Evolutionary conservation across 2,797 vertebrate genomes (phyloP).

Genomic region (Caiman crocodilus): DNA sequence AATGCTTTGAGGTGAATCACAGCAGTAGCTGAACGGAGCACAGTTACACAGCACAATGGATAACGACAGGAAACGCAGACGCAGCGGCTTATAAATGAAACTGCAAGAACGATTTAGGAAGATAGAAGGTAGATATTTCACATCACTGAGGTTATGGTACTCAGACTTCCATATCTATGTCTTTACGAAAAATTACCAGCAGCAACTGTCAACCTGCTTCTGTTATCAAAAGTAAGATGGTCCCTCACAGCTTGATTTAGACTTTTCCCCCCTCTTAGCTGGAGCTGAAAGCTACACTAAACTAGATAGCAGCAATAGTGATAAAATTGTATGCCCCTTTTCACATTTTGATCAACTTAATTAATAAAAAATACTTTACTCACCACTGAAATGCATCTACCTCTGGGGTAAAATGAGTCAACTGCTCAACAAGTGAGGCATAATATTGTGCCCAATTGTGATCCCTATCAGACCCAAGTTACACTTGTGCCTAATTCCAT

Average conservation of each 20-base stretch:
- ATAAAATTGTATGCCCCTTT: neutral
- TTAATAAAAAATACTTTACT: neutral
- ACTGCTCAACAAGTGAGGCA: neutral
- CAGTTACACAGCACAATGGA: neutral
- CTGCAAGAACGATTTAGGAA: slow-evolving; percentile 33
- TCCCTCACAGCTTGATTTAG: neutral
- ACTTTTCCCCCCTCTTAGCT: neutral
- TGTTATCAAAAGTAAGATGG: neutral
- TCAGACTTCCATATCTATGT: neutral
- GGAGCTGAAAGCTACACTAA: neutral
- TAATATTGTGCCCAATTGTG: rapidly evolving
- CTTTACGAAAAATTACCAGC: neutral
- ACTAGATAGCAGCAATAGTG: neutral
- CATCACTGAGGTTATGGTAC: neutral
- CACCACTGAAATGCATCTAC: neutral
- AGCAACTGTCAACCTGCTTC: neutral
- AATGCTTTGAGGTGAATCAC: slow-evolving; percentile 1
- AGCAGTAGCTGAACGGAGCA: neutral
- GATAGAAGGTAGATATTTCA: neutral
- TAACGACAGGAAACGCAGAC: neutral
- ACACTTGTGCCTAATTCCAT: neutral
- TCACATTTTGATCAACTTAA: neutral
- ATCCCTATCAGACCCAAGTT: neutral
- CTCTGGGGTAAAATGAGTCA: neutral
- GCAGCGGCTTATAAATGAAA: neutral